Percentiles rank a stretch among this genome's conserved stretches.
Evolutionary conservation across 2,888 invertebrate genomes (phyloP).

Genomic region (Polydrusus cervinus): DNA sequence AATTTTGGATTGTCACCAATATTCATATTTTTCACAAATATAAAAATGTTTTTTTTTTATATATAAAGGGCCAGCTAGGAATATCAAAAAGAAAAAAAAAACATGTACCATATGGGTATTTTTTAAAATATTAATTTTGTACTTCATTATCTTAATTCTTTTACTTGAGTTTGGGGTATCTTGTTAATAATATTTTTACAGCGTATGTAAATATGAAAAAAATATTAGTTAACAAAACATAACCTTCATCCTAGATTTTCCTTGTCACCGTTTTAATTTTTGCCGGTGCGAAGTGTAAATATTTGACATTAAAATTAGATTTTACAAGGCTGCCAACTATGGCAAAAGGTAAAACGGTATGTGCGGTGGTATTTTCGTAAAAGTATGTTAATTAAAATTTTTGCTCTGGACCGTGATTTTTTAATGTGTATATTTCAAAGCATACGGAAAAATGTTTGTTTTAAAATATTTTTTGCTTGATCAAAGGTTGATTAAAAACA

Average conservation of each 20-base stretch:
- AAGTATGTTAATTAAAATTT: conserved; percentile 41
- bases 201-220: conserved; percentile 9
- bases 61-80: too few species aligned
- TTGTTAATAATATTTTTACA: conserved; percentile 2
- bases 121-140: too few species aligned
- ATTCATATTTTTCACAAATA: too few species aligned
- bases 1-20: too few species aligned
- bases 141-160: too few species aligned
- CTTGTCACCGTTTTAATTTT: conserved; percentile 25
- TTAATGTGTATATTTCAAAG: not conserved
- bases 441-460: not conserved
- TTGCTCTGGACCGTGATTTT: conserved; percentile 24
- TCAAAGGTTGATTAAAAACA: not conserved
- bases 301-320: conserved; percentile 44
- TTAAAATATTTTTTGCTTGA: not conserved
- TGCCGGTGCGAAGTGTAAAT: conserved; percentile 37
- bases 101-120: too few species aligned
- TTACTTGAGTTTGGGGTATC: too few species aligned
- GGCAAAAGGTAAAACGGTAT: conserved; percentile 34
- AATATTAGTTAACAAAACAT: conserved; percentile 19
- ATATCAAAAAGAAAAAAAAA: too few species aligned
- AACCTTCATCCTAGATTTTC: conserved; percentile 22
- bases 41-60: too few species aligned
- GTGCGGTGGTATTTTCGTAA: conserved; percentile 16
- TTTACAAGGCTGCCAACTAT: conserved; percentile 33